A percentile compares a stretch with the other conserved stretches of the same genome.
Conservation (phyloP, 2,888 invertebrate species). For the Phasia obesa region DNA sequence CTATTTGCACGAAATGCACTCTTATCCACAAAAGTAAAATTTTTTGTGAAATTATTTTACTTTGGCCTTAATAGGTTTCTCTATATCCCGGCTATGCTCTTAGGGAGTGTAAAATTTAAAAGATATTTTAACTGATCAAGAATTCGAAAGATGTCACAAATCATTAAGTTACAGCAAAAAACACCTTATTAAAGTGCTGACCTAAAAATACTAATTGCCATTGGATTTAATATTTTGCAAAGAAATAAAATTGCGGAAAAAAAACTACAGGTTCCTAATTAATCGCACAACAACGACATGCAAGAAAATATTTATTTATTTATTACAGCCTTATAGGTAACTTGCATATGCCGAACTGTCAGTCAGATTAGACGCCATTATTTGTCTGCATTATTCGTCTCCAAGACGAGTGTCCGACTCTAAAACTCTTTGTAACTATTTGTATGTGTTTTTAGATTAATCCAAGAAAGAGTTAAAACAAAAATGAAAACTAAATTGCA, state of each 20-base stretch:
- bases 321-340: slow-evolving; percentile 3
- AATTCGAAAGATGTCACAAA: no score
- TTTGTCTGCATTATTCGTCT: slow-evolving; percentile 22
- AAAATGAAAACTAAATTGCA: slow-evolving; percentile 9
- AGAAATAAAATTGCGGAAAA: not conserved
- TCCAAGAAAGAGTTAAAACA: not conserved
- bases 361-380: slow-evolving; percentile 34
- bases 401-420: not conserved
- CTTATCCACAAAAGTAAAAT: no score
- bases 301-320: slow-evolving; percentile 11
- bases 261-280: slow-evolving; percentile 37
- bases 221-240: not conserved
- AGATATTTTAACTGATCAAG: no score
- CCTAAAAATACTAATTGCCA: not conserved
- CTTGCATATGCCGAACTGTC: slow-evolving; percentile 29
- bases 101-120: no score
- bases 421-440: not conserved
- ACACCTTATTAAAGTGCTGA: not conserved
- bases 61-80: no score
- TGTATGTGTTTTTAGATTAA: not conserved
- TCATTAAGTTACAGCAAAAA: no score
- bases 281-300: slow-evolving; percentile 4
- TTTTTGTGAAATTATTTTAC: no score
- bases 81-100: no score
- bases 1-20: no score